These are phyloP conservation scores for Capitulum mitella DNA, from an alignment of 2,888 invertebrate genomes.

Conservation along the genomic window DNA sequence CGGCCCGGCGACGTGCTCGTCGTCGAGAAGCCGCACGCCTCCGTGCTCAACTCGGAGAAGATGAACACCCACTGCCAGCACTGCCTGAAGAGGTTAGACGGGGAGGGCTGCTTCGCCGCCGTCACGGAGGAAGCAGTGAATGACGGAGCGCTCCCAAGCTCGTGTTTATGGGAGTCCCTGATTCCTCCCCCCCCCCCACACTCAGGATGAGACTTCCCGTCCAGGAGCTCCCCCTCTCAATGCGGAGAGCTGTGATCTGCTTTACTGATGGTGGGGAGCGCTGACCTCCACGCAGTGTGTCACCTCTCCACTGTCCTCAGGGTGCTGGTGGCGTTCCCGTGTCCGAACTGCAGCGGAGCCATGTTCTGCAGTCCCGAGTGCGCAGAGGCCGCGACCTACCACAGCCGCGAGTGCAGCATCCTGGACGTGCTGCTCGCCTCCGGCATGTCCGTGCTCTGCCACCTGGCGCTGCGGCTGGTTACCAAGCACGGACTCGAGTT, in stretches of 20 bases:
- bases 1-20: constrained; percentile 39
- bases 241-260: too few species aligned
- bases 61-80: constrained; percentile 39
- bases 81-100: constrained; percentile 40
- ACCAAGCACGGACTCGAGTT: constrained; percentile 38
- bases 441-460: constrained; percentile 40
- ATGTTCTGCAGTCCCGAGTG: constrained; percentile 39
- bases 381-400: constrained; percentile 38
- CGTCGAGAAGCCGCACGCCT: constrained; percentile 39
- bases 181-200: too few species aligned
- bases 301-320: too few species aligned
- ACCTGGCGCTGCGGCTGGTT: constrained; percentile 39
- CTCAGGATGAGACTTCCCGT: too few species aligned
- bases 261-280: too few species aligned
- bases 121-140: too few species aligned
- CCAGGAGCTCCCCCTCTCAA: too few species aligned
- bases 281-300: too few species aligned
- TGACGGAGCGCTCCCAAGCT: too few species aligned
- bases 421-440: constrained; percentile 38
- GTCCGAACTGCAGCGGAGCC: constrained; percentile 38
- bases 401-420: constrained; percentile 39
- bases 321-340: constrained; percentile 37
- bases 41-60: constrained; percentile 37
- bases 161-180: too few species aligned
- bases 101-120: too few species aligned